A percentile compares a stretch with the other conserved stretches of the same genome.
phyloP scores from a whole-genome alignment of 2,797 vertebrate species.

The Typhlichthys subterraneus region DNA sequence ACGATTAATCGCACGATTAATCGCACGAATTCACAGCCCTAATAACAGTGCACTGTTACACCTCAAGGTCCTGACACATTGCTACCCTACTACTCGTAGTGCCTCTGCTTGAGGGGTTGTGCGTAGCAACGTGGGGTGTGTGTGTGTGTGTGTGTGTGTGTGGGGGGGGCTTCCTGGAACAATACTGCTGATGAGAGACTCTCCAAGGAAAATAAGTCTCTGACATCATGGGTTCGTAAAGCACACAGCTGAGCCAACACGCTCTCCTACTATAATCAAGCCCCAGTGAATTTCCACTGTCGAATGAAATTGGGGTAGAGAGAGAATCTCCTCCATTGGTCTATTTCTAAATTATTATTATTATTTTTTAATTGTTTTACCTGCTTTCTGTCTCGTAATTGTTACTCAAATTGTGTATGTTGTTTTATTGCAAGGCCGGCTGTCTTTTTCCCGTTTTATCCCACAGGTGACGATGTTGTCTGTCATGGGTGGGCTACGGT shows the following conservation, averaged over 20 bases:
- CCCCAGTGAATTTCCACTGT: slow-evolving; percentile 86
- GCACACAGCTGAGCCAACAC: slow-evolving; percentile 82
- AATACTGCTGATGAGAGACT: slow-evolving; percentile 84
- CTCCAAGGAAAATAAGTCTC: slow-evolving; percentile 87
- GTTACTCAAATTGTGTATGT: slow-evolving; percentile 40
- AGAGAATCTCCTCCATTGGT: slow-evolving; percentile 61
- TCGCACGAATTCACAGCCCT: too few relatives aligned
- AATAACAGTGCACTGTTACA: too few relatives aligned
- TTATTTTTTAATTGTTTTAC: slow-evolving; percentile 13
- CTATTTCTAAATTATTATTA: background rate
- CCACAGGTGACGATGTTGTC: background rate
- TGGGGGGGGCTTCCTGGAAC: slow-evolving; percentile 77
- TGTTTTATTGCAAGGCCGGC: slow-evolving; percentile 19
- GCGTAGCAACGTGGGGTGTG: too few relatives aligned
- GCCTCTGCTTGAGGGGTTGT: too few relatives aligned
- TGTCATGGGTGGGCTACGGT: slow-evolving; percentile 26
- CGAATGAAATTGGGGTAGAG: slow-evolving; percentile 68
- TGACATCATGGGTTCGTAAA: slow-evolving; percentile 88
- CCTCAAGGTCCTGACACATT: too few relatives aligned
- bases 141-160: too few relatives aligned
- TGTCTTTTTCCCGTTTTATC: slow-evolving; percentile 27
- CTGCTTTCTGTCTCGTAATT: slow-evolving; percentile 6
- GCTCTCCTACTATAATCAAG: slow-evolving; percentile 81
- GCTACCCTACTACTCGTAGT: too few relatives aligned
- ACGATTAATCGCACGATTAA: too few relatives aligned